Conservation (phyloP, 2,113 vertebrate species). For the Poicephalus gulielmi region DNA sequence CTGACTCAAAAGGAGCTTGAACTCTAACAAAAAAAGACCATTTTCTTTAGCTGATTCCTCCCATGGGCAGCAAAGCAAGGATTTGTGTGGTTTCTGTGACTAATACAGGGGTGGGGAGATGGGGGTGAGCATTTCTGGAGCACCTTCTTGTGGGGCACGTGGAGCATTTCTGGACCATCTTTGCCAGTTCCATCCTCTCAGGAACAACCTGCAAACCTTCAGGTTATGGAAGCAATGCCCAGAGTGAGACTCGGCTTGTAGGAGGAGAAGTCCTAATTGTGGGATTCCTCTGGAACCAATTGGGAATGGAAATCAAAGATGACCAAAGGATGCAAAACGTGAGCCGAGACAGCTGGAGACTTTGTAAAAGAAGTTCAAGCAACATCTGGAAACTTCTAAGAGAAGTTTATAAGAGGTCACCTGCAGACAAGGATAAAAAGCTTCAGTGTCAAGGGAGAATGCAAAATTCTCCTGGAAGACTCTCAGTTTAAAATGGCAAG, state of each 20-base stretch:
- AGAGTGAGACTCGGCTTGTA: neutral
- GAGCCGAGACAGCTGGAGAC: slow-evolving; percentile 15
- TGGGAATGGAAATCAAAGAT: neutral
- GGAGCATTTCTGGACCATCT: neutral
- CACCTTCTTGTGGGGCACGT: neutral
- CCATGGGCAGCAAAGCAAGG: neutral
- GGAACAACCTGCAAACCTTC: neutral
- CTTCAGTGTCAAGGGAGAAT: slow-evolving; percentile 16
- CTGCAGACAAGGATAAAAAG: slow-evolving; percentile 53
- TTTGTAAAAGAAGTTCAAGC: slow-evolving; percentile 9
- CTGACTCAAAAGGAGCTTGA: neutral
- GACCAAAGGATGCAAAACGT: slow-evolving; percentile 11
- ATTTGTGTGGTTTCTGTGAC: neutral
- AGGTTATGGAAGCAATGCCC: neutral
- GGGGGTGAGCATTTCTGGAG: neutral
- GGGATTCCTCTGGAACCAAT: neutral
- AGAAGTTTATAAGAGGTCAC: slow-evolving; percentile 52
- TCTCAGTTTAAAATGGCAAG: slow-evolving; percentile 23
- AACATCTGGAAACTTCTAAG: slow-evolving; percentile 58
- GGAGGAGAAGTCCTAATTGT: neutral
- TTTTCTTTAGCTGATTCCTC: neutral
- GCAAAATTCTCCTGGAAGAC: slow-evolving; percentile 16
- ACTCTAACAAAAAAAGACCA: neutral
- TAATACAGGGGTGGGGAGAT: neutral
- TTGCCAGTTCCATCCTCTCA: neutral